phyloP scores from a whole-genome alignment of 2,113 vertebrate species.

The Antechinus flavipes region DNA sequence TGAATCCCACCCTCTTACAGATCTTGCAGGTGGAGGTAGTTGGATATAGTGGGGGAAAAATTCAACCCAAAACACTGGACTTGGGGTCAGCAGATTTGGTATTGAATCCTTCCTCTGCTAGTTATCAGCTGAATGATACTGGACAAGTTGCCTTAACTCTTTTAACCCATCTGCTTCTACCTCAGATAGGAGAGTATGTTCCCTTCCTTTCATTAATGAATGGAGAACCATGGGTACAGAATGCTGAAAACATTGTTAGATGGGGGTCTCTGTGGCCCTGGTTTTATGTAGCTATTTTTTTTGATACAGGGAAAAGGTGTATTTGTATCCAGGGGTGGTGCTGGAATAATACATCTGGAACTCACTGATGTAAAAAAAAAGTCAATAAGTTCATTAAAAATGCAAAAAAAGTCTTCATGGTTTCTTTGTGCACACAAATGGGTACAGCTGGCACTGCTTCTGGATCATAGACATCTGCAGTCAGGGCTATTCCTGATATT shows the following conservation, averaged over 20 bases:
- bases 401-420: background rate
- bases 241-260: background rate
- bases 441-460: background rate
- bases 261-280: background rate
- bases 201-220: background rate
- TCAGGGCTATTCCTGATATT: background rate
- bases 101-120: background rate
- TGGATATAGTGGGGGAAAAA: fast-evolving
- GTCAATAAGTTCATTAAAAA: background rate
- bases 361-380: background rate
- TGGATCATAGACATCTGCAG: background rate
- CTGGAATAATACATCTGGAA: background rate
- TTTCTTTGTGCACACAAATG: background rate
- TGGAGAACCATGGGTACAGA: background rate
- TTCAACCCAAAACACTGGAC: background rate
- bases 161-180: background rate
- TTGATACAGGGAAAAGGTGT: background rate
- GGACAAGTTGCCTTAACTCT: background rate
- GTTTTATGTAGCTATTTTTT: background rate
- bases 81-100: background rate
- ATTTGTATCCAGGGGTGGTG: background rate
- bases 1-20: fast-evolving
- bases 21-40: background rate
- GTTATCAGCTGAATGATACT: background rate
- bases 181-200: background rate